Base-by-base conservation (phyloP, 2,797 vertebrate species). In the Poeciliopsis paucimaculata region DNA sequence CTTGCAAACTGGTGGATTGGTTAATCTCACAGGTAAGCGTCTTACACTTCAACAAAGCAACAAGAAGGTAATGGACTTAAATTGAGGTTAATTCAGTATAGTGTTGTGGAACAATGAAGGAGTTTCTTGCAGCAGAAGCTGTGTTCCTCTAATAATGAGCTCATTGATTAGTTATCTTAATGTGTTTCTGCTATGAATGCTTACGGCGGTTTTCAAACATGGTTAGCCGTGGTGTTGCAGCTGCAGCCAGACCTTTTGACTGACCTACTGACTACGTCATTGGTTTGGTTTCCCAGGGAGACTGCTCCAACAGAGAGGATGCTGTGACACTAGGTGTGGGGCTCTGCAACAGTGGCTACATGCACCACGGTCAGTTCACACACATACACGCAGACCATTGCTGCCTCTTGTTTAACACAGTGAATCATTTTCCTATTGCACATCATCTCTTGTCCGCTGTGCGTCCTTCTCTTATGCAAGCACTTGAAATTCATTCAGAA, bases 291-390 rank as follows among this genome's bases (percentile, higher is more conserved):
- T 94, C 91, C 87, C 92, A 99, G 98, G 98, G 98, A 78, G 98
- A 99, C 94, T 98, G 97, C 91, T 97, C 97, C 83, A 97, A 96
- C 1, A 96, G 98, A 66, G 98, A 99, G 92, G 98, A 99, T 78
- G 98, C 98, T 0, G 98, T 99, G 66, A 96, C 95, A 0, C 96
- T 99, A 31, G 98, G 98, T 3, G 97, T 99, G 81, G 98, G 98
- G 77, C 96, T 99, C 90, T 99, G 98, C 92, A 99, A 99, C 96
- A 99, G 97, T 0, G 97, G 98, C 88, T 99, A 99, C 96, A 97
- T 99, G 98, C 98, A 99, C 90, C 98, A 99, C 0, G 98, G 98
- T 99, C 95, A 97, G 94, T 94, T 45, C 13, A 34, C 31, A 34
- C 31, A 34, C 31, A 34, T 34, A 28, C 36, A 23, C 31, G 39